A percentile compares a stretch with the other conserved stretches of the same genome.
Evolutionary conservation across 2,888 invertebrate genomes (phyloP).

Genomic region (Listrodromus nycthemerus): DNA sequence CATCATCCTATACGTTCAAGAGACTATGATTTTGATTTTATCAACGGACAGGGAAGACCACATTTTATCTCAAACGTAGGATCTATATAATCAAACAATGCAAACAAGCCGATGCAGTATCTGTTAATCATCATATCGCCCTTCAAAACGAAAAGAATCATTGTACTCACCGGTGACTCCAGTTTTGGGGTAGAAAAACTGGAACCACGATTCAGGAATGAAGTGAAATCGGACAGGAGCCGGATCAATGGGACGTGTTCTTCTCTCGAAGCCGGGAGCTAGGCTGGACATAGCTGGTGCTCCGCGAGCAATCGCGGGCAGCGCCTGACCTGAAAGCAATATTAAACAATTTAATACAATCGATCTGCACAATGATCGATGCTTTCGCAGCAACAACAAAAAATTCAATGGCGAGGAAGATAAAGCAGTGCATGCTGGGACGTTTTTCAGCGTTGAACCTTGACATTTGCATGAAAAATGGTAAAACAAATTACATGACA

Average conservation of each 20-base stretch:
- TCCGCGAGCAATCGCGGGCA: conserved; percentile 72
- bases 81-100: too few relatives aligned
- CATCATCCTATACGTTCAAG: too few relatives aligned
- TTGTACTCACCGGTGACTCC: conserved; percentile 87
- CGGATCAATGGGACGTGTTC: conserved; percentile 88
- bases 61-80: too few relatives aligned
- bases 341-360: conserved; percentile 1
- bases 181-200: conserved; percentile 97
- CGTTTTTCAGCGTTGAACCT: background rate
- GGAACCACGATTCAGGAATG: conserved; percentile 98
- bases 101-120: too few relatives aligned
- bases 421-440: background rate
- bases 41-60: too few relatives aligned
- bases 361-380: background rate
- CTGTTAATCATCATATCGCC: too few relatives aligned
- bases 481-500: background rate
- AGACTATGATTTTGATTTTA: too few relatives aligned
- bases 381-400: background rate
- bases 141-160: too few relatives aligned
- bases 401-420: background rate
- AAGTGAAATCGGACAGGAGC: conserved; percentile 95
- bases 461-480: background rate
- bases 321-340: conserved; percentile 70
- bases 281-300: conserved; percentile 67
- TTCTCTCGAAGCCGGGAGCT: conserved; percentile 66